Evolutionary conservation across 2,888 invertebrate species (phyloP), one percentile per base, ranked within the genome.

Genomic region (Reticulitermes lucifugus): DNA sequence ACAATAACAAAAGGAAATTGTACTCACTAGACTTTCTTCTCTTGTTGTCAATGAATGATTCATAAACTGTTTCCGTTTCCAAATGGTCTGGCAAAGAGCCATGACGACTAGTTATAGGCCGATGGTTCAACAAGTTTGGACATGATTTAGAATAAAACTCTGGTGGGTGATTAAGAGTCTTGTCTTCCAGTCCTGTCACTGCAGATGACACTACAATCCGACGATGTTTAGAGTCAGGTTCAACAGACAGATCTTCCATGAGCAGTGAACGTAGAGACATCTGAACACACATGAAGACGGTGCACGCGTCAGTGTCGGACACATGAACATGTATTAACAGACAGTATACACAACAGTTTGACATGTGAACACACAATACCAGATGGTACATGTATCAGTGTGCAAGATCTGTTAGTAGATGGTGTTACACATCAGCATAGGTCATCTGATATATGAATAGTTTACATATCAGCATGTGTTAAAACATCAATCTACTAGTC

Each of bases 241-340:
- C 94, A 89, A 96, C 95, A 12, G 96, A 93, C 6, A 98, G 92
- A 91, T 98, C 98, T 90, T 98, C 98, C 96, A 98, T 97, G 6
- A 96, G 93, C 41, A 98, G 93, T 0, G 98, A 97, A 87, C 96
- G 94, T 12, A 98, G 91, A 0, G 96, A 95, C 22, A 97, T 95
- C 93, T 95, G 88, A 29, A 82, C 35, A 41, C 12, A 12, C 25
- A 25, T 70, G 10, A 70, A 65, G 22, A 65, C 12, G 18, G 21
- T 21, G 25, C 35, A 35, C 35, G 4, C 35, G 4, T 35, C 35
- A 35, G 35, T 35, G 35, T 35, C 4, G 35, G 35, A 35, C 35
- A 35, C 46, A 46, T 46, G 9, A 46, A 46, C 46, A 6, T 46
- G 12, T 6, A 46, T 46, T 46, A 46, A 12, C 10, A 12, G 46